Conservation (phyloP, 1,140 invertebrate genomes). For the Subanguina moxae region DNA sequence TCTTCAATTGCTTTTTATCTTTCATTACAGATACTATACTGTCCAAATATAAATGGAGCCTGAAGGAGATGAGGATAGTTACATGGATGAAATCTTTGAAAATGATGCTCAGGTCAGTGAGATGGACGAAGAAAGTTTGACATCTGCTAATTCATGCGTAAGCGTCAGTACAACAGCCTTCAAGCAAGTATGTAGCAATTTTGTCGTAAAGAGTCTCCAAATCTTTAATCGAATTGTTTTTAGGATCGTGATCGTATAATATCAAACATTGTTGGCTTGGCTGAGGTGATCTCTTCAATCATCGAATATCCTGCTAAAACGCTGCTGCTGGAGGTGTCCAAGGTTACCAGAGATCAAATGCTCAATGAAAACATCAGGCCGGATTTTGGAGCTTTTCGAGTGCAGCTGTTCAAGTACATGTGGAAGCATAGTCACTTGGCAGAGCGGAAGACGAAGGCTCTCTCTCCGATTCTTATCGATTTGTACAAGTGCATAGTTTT, state of each 20-base stretch:
- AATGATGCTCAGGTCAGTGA: no score
- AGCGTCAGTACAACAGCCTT: no score
- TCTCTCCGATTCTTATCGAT: constrained; percentile 10
- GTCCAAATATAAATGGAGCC: no score
- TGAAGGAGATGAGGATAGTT: no score
- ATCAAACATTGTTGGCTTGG: background rate
- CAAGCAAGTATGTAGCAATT: no score
- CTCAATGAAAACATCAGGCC: constrained; percentile 3
- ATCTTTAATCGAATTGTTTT: background rate
- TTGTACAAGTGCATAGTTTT: background rate
- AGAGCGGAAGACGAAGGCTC: background rate
- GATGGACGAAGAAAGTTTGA: no score
- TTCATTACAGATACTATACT: no score
- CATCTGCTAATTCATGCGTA: no score
- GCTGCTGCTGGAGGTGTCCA: constrained; percentile 9
- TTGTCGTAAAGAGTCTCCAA: no score
- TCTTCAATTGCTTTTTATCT: no score
- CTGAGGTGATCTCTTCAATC: background rate
- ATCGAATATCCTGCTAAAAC: constrained; percentile 2
- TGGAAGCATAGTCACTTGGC: background rate
- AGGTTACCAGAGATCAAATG: constrained; percentile 7
- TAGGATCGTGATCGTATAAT: background rate
- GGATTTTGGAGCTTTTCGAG: constrained; percentile 6
- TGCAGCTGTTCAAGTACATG: constrained; percentile 11
- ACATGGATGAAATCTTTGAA: no score